Evolutionary conservation across 2,113 vertebrate species (phyloP).

Genomic region (Nicator chloris): DNA sequence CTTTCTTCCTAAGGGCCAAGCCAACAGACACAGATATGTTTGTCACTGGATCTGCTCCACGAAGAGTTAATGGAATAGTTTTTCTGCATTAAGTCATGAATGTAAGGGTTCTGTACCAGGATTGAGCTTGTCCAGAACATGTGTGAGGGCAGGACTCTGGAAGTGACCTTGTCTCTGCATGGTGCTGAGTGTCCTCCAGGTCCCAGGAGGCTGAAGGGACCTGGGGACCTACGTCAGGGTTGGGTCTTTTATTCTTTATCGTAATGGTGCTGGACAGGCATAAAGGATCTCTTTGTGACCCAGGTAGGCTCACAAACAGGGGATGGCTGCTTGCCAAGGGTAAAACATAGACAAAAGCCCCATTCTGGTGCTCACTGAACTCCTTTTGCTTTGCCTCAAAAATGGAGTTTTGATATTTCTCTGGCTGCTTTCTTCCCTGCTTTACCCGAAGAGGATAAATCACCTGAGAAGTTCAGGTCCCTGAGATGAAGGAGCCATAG

Average conservation of each 20-base stretch:
- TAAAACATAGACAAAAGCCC: constrained; percentile 29
- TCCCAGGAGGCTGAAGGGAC: neutral
- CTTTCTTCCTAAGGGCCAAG: neutral
- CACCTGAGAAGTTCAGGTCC: neutral
- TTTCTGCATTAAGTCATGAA: neutral
- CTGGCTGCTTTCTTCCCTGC: neutral
- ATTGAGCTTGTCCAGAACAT: neutral
- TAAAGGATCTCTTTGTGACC: constrained; percentile 46
- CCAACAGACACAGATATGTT: neutral
- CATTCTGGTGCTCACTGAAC: neutral
- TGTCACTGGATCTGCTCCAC: neutral
- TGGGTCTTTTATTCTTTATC: neutral
- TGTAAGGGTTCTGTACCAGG: neutral
- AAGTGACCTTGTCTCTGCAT: neutral
- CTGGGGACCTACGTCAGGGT: neutral
- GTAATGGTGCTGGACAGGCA: neutral
- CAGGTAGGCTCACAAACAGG: constrained; percentile 6
- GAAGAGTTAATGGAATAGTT: neutral
- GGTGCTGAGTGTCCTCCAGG: neutral
- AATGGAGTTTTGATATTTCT: neutral
- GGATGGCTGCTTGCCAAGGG: neutral
- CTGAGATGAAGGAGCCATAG: neutral
- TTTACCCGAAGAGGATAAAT: neutral
- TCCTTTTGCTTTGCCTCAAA: constrained; percentile 9
- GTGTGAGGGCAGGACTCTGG: neutral